phyloP scores from a whole-genome alignment of 1,140 invertebrate genomes.

The Venustaconcha ellipsiformis region DNA sequence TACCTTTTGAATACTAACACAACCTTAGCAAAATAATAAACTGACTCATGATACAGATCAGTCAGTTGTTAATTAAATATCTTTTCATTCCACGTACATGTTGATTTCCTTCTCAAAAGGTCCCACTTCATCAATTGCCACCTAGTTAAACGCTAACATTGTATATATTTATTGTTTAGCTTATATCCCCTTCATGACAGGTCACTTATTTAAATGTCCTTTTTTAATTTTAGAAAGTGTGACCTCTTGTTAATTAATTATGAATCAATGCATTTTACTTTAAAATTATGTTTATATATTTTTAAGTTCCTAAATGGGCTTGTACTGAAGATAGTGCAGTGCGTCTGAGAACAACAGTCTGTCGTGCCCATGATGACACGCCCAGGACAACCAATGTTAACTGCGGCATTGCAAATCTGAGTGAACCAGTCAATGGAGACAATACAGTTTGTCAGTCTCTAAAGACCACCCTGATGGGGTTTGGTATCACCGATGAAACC shows the following conservation, averaged over 20 bases:
- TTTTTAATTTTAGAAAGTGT: no score
- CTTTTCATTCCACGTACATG: neutral
- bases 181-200: no score
- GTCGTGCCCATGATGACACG: slow-evolving; percentile 26
- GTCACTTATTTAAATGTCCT: no score
- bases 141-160: no score
- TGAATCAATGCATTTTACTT: no score
- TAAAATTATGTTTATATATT: neutral
- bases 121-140: no score
- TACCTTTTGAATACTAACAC: neutral
- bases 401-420: slow-evolving; percentile 32
- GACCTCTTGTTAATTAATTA: no score
- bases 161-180: no score
- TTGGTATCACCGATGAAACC: slow-evolving; percentile 8
- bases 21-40: neutral
- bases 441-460: slow-evolving; percentile 39
- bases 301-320: neutral
- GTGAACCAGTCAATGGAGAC: slow-evolving; percentile 40
- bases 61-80: neutral
- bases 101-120: neutral
- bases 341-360: slow-evolving; percentile 34
- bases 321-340: slow-evolving; percentile 11
- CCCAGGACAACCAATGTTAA: slow-evolving; percentile 16
- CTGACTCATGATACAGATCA: no score
- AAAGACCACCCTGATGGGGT: slow-evolving; percentile 35